Evolutionary conservation across 2,888 invertebrate genomes (phyloP).

Genomic region (Mimas tiliae): DNA sequence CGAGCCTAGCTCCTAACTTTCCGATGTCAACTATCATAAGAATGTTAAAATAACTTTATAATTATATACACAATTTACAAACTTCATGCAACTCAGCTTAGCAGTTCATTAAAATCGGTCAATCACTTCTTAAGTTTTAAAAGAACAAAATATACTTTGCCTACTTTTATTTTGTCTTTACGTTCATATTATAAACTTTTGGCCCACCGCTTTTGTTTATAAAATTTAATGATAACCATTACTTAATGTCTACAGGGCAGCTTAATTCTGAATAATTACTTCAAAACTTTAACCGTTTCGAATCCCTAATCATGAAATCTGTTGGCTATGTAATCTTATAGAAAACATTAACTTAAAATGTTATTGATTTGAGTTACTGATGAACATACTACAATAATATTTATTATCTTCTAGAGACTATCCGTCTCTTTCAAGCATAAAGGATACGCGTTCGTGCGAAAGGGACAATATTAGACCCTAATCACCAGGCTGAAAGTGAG

Average conservation of each 20-base stretch:
- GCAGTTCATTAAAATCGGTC: no score
- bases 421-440: background rate
- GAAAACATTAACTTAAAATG: background rate
- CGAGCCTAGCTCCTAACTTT: no score
- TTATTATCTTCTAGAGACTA: slow-evolving; percentile 1
- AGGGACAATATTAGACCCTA: slow-evolving; percentile 1
- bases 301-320: background rate
- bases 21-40: no score
- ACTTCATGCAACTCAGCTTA: no score
- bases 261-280: background rate
- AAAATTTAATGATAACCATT: background rate
- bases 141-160: no score
- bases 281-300: background rate
- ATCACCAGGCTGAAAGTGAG: slow-evolving; percentile 35
- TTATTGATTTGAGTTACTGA: slow-evolving; percentile 16
- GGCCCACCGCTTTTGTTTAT: background rate
- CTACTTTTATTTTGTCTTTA: no score
- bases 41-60: no score
- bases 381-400: slow-evolving; percentile 2
- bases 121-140: no score
- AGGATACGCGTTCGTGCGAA: background rate
- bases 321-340: background rate
- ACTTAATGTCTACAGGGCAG: background rate
- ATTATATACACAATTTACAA: no score
- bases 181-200: no score